A percentile compares a stretch with the other conserved stretches of the same genome.
Evolutionary conservation across 2,113 vertebrate genomes (phyloP).

Genomic region (Oceanodroma tethys): DNA sequence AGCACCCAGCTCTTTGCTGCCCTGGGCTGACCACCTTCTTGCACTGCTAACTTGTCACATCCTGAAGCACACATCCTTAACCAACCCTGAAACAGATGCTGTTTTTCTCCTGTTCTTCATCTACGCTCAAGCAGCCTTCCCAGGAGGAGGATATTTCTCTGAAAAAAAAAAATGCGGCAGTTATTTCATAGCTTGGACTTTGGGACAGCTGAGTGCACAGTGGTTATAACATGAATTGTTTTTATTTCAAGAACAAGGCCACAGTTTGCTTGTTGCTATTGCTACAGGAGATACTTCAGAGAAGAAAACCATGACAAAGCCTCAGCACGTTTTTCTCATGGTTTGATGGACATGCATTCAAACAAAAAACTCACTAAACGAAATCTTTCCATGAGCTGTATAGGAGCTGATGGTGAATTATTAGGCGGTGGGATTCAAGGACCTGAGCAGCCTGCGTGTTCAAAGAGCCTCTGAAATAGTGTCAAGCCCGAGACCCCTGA

Average conservation of each 20-base stretch:
- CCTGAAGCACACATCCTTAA: neutral
- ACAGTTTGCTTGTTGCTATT: neutral
- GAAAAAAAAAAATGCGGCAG: neutral
- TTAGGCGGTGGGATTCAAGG: neutral
- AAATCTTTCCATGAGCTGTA: neutral
- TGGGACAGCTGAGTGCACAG: neutral
- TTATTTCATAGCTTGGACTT: neutral
- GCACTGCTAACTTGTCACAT: neutral
- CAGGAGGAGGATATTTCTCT: neutral
- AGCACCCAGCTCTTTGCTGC: neutral
- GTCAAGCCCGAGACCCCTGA: neutral
- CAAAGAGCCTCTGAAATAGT: neutral
- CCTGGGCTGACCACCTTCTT: neutral
- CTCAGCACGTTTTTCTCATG: neutral
- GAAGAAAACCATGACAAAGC: neutral
- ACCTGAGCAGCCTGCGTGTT: neutral
- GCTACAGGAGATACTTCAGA: neutral
- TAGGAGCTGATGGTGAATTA: neutral
- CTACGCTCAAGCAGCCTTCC: neutral
- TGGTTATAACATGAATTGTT: neutral
- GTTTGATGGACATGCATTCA: neutral
- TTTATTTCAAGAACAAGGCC: conserved; percentile 27
- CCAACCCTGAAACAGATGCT: neutral
- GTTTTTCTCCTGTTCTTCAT: neutral
- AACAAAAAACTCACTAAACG: neutral